These are phyloP conservation scores for Amaurobius ferox DNA, from an alignment of 2,888 invertebrate genomes.

Conservation along the genomic window DNA sequence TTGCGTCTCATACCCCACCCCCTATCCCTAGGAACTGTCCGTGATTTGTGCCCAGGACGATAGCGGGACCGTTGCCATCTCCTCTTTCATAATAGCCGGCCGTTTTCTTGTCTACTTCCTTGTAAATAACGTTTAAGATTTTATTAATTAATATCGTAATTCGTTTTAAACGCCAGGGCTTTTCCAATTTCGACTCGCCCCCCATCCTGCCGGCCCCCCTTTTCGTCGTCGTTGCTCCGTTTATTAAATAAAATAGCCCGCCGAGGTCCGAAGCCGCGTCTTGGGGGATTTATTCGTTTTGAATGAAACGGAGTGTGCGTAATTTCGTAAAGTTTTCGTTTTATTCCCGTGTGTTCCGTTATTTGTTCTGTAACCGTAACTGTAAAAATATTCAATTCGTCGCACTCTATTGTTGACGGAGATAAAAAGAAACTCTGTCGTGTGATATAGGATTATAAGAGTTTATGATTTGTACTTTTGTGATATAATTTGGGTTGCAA, in stretches of 20 bases:
- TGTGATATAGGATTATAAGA: no score
- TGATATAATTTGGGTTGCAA: no score
- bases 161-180: slow-evolving; percentile 58
- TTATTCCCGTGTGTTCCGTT: neutral
- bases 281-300: slow-evolving; percentile 5
- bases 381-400: slow-evolving; percentile 6
- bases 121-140: slow-evolving; percentile 64
- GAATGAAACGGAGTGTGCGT: slow-evolving; percentile 12
- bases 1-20: slow-evolving; percentile 48
- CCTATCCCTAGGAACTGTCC: slow-evolving; percentile 38
- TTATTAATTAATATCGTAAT: slow-evolving; percentile 70
- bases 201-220: neutral
- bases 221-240: slow-evolving; percentile 25
- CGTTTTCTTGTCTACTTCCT: slow-evolving; percentile 39
- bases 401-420: neutral
- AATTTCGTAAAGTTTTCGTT: slow-evolving; percentile 9
- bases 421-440: no score
- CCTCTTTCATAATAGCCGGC: slow-evolving; percentile 8
- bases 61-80: slow-evolving; percentile 28
- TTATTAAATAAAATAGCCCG: slow-evolving; percentile 28
- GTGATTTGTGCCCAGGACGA: slow-evolving; percentile 59
- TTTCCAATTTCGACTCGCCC: neutral
- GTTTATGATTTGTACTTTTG: no score
- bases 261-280: neutral
- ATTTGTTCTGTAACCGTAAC: neutral